Evolutionary conservation across 1,140 invertebrate species (phyloP).

Genomic region (Heterodera carotae): DNA sequence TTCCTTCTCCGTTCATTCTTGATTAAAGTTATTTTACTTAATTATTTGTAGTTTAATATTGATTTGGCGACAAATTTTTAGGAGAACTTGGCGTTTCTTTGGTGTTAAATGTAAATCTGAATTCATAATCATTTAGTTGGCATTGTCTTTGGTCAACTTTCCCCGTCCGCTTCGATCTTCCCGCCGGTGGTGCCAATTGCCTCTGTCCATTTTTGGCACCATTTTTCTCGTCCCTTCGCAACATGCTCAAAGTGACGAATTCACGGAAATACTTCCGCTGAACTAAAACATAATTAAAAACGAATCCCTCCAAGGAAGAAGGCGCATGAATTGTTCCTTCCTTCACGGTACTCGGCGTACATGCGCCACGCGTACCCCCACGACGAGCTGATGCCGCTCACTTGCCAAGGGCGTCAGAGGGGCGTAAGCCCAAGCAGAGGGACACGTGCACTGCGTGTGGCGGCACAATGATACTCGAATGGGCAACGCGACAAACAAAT

Average conservation of each 20-base stretch:
- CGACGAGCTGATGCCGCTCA: conserved; percentile 95
- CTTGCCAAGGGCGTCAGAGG: conserved; percentile 85
- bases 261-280: background rate
- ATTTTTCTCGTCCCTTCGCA: background rate
- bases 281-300: conserved; percentile 23
- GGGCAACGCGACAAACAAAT: conserved; percentile 89
- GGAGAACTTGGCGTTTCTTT: background rate
- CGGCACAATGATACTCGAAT: conserved; percentile 95
- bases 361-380: conserved; percentile 93
- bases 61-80: no score
- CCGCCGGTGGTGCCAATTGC: background rate
- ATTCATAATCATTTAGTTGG: background rate
- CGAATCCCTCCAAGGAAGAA: conserved; percentile 73
- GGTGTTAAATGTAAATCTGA: background rate
- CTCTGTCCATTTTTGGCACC: conserved; percentile 2
- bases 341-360: conserved; percentile 93
- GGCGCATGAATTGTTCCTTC: conserved; percentile 90
- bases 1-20: no score
- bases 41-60: no score
- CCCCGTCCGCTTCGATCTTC: background rate
- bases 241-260: background rate
- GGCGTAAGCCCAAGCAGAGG: conserved; percentile 79
- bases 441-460: conserved; percentile 95
- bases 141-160: background rate
- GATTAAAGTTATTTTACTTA: no score